Evolutionary conservation across 30 jellyfish, hydroid and myxozoan species (phyloP), one percentile per base, ranked within the genome.

Genomic region (Hydra vulgaris): DNA sequence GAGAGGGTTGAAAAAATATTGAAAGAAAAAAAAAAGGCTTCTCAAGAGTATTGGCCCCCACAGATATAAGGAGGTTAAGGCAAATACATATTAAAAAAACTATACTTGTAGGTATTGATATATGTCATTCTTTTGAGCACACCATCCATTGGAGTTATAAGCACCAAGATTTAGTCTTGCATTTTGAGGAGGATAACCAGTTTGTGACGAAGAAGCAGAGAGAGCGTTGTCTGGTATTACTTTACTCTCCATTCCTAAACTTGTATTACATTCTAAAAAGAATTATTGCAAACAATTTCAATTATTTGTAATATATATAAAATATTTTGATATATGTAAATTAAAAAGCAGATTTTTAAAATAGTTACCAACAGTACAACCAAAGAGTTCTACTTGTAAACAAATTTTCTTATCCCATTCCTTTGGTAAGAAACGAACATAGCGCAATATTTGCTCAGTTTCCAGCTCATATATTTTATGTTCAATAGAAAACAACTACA

Each of bases 301-400:
- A 40, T 40, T 40, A 40, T 40, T 40, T 40, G 5, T 3, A 5
- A 40, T 3, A 5, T 40, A 12, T 12, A 40, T 3, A 40, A 40
- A 40, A 12, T 40, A 3, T 40, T 40, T 12, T 40, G 61, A 40
- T 3, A 40, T n/a, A n/a, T n/a, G n/a, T n/a, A 40, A 40, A 12
- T 40, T 3, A 40, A 40, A 40, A 40, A 40, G 61, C 12, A 12
- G 61, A 40, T n/a, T n/a, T n/a, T n/a, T 3, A 40, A 40, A 40
- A 40, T 40, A 40, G 12, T 74, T 23, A 87, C 96, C 95, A 68
- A 66, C 87, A 0, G 95, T 83, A 77, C 99, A 94, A 8, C 99
- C 99, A 79, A 19, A 94, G 7, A 94, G 84, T 74, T 94, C 99
- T 0, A 88, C 95, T 56, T 94, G 66, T 90, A 94, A 26, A 73